Evolutionary conservation across 1,140 invertebrate genomes (phyloP).

Genomic region (Dendroctonus ponderosae): DNA sequence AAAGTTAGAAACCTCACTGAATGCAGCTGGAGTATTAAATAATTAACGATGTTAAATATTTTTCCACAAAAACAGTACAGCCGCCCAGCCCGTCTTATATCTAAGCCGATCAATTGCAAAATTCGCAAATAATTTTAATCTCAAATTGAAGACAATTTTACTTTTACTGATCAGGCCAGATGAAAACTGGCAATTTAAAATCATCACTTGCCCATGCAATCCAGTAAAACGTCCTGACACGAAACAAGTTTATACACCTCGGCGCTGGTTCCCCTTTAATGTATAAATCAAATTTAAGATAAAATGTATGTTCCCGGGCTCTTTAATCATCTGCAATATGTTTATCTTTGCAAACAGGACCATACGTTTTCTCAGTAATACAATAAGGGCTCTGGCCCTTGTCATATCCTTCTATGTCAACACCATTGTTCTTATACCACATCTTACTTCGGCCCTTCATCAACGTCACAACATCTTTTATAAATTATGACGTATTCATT

Average conservation of each 20-base stretch:
- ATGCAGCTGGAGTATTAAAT: no score
- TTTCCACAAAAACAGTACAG: no score
- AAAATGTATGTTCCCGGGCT: constrained; percentile 25
- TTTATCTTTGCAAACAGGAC: constrained; percentile 28
- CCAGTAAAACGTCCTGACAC: no score
- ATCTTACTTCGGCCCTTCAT: constrained; percentile 31
- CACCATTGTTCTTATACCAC: constrained; percentile 33
- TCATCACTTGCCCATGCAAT: no score
- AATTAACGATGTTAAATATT: no score
- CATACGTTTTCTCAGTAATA: constrained; percentile 20
- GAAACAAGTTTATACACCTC: constrained; percentile 10
- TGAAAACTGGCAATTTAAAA: no score
- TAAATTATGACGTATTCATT: constrained; percentile 32
- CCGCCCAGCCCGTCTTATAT: no score
- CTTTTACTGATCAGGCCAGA: background rate
- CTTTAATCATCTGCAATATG: constrained; percentile 32
- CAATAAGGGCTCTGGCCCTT: constrained; percentile 26
- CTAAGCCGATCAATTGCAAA: no score
- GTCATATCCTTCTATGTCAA: constrained; percentile 33
- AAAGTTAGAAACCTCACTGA: no score
- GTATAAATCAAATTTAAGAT: constrained; percentile 31
- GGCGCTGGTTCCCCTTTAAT: background rate
- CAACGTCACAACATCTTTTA: constrained; percentile 32
- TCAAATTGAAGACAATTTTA: background rate
- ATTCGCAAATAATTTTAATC: background rate